These are phyloP conservation scores for Bufo bufo DNA, from an alignment of 2,113 vertebrate species.

Conservation along the genomic window DNA sequence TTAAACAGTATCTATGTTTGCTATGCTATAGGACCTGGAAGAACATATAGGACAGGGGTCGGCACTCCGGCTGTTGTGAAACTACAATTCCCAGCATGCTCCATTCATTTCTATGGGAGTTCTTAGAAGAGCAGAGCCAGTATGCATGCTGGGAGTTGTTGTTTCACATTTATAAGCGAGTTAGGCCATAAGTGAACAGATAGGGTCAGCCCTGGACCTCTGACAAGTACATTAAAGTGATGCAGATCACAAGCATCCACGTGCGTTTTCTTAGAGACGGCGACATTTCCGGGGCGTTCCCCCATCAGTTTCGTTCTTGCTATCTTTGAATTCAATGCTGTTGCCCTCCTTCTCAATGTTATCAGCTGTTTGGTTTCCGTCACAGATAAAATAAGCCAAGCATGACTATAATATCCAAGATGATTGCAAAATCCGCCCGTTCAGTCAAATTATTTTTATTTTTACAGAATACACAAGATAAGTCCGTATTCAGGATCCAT, in stretches of 20 bases:
- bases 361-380: neutral
- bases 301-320: neutral
- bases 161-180: too few species aligned
- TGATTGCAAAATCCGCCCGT: neutral
- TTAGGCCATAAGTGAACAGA: neutral
- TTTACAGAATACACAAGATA: too few species aligned
- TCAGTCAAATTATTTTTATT: neutral
- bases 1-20: too few species aligned
- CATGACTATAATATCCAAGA: neutral
- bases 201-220: neutral
- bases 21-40: too few species aligned
- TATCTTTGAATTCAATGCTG: neutral
- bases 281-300: neutral
- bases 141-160: too few species aligned
- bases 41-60: neutral
- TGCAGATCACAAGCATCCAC: neutral
- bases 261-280: neutral
- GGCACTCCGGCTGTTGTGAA: too few species aligned
- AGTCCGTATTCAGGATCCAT: too few species aligned
- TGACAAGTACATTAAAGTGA: neutral
- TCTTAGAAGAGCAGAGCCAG: too few species aligned
- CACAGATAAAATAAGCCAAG: neutral
- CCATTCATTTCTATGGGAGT: too few species aligned
- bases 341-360: neutral
- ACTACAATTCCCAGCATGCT: too few species aligned